Percentiles rank a stretch among this genome's conserved stretches.
These are phyloP conservation scores for Proteles cristata DNA, from an alignment of 2,113 vertebrate species.

Conservation along the genomic window DNA sequence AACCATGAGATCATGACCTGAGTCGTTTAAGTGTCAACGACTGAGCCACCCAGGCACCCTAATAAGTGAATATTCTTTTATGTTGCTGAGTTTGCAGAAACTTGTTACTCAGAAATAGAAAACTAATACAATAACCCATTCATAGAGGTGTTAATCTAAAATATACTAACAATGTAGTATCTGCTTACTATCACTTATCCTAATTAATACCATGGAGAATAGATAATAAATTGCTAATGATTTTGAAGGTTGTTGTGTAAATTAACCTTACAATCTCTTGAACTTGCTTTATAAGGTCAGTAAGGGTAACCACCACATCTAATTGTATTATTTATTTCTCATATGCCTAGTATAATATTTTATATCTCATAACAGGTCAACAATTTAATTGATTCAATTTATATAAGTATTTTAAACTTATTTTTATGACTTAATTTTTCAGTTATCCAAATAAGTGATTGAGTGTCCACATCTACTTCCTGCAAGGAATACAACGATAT, in stretches of 20 bases:
- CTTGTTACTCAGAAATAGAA: not conserved
- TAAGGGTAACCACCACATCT: not conserved
- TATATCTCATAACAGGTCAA: not conserved
- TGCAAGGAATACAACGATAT: not conserved
- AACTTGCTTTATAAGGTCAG: not conserved
- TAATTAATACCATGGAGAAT: not conserved
- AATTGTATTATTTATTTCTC: conserved; percentile 16
- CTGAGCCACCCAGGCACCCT: no score
- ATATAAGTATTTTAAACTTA: not conserved
- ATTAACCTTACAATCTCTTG: not conserved
- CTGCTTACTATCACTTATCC: not conserved
- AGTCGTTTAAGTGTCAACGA: no score
- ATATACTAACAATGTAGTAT: not conserved
- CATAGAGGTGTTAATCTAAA: not conserved
- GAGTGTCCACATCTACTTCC: not conserved
- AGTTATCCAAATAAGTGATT: not conserved
- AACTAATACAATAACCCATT: not conserved
- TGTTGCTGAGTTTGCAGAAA: not conserved
- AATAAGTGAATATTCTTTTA: not conserved
- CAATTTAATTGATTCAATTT: not conserved
- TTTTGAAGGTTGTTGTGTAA: not conserved
- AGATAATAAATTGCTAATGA: not conserved
- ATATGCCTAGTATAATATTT: not conserved
- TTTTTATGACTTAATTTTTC: not conserved
- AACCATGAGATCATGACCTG: no score